phyloP scores from a whole-genome alignment of 1,140 invertebrate genomes.

The Musca domestica region DNA sequence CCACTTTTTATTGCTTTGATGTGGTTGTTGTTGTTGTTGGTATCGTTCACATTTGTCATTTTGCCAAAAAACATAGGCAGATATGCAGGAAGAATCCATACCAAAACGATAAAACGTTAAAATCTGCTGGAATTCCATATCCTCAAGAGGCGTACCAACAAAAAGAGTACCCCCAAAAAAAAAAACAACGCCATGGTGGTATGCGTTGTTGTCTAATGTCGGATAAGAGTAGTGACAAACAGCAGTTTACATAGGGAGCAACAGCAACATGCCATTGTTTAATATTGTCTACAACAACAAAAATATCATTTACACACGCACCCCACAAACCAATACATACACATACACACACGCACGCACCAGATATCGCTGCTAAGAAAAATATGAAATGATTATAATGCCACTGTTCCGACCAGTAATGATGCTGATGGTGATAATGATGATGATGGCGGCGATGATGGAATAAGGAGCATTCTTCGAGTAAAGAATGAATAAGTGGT shows the following conservation, averaged over 20 bases:
- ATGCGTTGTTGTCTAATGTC: neutral
- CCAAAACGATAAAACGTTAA: slow-evolving; percentile 5
- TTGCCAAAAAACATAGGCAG: slow-evolving; percentile 39
- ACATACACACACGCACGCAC: too few species aligned
- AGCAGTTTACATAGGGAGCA: slow-evolving; percentile 19
- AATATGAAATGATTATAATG: too few species aligned
- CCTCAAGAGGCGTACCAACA: neutral
- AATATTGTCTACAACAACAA: neutral
- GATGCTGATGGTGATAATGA: too few species aligned
- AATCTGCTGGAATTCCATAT: neutral
- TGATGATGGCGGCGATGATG: too few species aligned
- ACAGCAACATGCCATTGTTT: slow-evolving; percentile 30
- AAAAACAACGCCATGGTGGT: too few species aligned
- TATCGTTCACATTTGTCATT: slow-evolving; percentile 41
- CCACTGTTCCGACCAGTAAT: neutral
- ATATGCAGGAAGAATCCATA: slow-evolving; percentile 31
- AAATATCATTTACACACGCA: too few species aligned
- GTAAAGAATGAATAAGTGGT: too few species aligned
- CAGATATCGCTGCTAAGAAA: too few species aligned
- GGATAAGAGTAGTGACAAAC: slow-evolving; percentile 5
- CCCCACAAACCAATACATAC: too few species aligned
- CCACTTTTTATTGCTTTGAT: neutral
- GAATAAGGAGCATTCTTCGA: too few species aligned
- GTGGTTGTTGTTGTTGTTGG: neutral
- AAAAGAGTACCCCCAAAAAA: too few species aligned